These are phyloP conservation scores for Acrocephalus scirpaceus DNA, from an alignment of 2,797 vertebrate genomes.

Conservation along the genomic window DNA sequence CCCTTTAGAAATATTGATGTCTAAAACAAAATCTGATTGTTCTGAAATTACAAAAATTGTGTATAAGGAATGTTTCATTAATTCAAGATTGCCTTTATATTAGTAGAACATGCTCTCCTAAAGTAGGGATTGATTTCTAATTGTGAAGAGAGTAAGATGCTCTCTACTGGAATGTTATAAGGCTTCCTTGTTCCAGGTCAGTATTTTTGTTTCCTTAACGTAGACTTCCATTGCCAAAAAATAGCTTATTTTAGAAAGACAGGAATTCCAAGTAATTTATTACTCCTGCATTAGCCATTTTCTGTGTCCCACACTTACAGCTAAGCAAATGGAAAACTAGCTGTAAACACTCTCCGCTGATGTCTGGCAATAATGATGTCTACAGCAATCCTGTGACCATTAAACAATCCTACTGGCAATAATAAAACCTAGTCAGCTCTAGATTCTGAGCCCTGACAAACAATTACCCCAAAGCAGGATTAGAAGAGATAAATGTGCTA, in stretches of 20 bases:
- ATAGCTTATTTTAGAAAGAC: neutral
- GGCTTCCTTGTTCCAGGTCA: neutral
- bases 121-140: neutral
- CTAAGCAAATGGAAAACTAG: neutral
- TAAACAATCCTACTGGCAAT: neutral
- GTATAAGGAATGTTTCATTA: neutral
- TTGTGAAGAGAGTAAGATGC: neutral
- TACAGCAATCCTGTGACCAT: neutral
- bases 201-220: neutral
- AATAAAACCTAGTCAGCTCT: neutral
- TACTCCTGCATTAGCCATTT: neutral
- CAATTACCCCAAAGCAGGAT: neutral
- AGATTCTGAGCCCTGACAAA: neutral
- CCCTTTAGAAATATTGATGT: neutral
- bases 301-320: neutral
- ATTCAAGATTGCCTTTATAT: neutral
- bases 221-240: neutral
- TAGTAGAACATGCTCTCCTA: neutral
- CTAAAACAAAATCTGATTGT: neutral
- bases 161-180: neutral
- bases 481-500: neutral
- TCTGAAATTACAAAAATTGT: neutral
- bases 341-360: neutral
- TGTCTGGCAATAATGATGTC: neutral
- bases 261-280: neutral